A percentile compares a stretch with the other conserved stretches of the same genome.
Evolutionary conservation across 1,140 invertebrate species (phyloP).

Genomic region (Zaprionus lachaisei): DNA sequence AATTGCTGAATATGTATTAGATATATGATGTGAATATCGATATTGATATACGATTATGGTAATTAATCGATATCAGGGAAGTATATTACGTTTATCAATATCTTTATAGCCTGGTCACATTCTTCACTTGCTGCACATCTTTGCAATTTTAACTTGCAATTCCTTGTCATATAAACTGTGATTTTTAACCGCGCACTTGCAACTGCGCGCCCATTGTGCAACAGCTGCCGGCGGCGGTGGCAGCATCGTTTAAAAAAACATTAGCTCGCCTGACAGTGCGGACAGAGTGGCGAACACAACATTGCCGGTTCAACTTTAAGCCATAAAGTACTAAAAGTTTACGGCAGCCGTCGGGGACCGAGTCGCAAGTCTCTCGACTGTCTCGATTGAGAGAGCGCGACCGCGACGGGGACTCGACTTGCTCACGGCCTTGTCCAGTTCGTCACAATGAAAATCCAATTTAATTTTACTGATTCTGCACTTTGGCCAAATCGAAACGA

Average conservation of each 20-base stretch:
- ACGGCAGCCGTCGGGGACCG: conserved; percentile 19
- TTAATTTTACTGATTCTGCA: conserved; percentile 81
- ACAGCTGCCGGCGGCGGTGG: conserved; percentile 17
- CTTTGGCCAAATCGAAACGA: conserved; percentile 75
- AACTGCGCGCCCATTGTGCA: conserved; percentile 38
- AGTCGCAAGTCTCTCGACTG: conserved; percentile 11
- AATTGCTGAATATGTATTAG: not conserved
- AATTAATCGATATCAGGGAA: no score
- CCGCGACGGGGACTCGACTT: conserved; percentile 35
- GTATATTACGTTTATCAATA: not conserved
- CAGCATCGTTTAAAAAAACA: conserved; percentile 75
- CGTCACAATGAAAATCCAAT: conserved; percentile 81
- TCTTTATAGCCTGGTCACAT: no score
- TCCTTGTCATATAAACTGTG: not conserved
- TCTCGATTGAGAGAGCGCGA: conserved; percentile 45
- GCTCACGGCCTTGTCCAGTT: conserved; percentile 65
- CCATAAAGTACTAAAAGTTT: conserved; percentile 59
- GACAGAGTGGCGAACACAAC: conserved; percentile 21
- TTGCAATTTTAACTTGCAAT: not conserved
- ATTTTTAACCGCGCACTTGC: conserved; percentile 30
- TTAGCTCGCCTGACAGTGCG: conserved; percentile 54
- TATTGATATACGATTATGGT: no score
- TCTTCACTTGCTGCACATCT: not conserved
- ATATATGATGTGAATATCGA: not conserved
- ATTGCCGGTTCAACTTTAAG: conserved; percentile 38